phyloP scores from a whole-genome alignment of 1,140 invertebrate species.

The Tetramorium simillimum region DNA sequence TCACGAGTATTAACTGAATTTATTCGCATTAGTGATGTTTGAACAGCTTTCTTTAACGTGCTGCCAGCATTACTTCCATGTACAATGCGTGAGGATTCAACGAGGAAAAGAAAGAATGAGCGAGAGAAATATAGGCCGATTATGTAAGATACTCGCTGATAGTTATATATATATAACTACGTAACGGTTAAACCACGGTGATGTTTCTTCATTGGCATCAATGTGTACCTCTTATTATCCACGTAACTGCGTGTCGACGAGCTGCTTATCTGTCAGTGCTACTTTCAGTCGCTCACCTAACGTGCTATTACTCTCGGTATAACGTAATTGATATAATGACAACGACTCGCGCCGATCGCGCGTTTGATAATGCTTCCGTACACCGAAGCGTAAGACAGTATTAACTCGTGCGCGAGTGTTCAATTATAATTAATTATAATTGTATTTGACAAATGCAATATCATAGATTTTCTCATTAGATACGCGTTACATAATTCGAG shows the following conservation, averaged over 20 bases:
- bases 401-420: not conserved
- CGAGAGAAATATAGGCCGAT: slow-evolving; percentile 5
- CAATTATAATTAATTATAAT: not conserved
- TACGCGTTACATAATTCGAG: not conserved
- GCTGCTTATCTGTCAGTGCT: slow-evolving; percentile 39
- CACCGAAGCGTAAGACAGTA: not conserved
- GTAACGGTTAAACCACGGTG: not conserved
- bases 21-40: slow-evolving; percentile 8
- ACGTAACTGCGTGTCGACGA: slow-evolving; percentile 38
- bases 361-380: slow-evolving; percentile 24
- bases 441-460: not conserved
- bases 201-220: slow-evolving; percentile 42
- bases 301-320: slow-evolving; percentile 19
- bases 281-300: slow-evolving; percentile 52
- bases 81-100: not conserved
- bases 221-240: slow-evolving; percentile 41
- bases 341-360: slow-evolving; percentile 26
- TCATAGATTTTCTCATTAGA: not conserved
- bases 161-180: slow-evolving; percentile 23
- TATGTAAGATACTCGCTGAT: slow-evolving; percentile 31
- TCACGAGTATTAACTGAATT: not conserved
- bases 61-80: not conserved
- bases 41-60: not conserved
- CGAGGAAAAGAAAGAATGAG: not conserved
- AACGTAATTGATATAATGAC: slow-evolving; percentile 54